These are phyloP conservation scores for Neodiprion fabricii DNA, from an alignment of 1,140 invertebrate species.

Conservation along the genomic window DNA sequence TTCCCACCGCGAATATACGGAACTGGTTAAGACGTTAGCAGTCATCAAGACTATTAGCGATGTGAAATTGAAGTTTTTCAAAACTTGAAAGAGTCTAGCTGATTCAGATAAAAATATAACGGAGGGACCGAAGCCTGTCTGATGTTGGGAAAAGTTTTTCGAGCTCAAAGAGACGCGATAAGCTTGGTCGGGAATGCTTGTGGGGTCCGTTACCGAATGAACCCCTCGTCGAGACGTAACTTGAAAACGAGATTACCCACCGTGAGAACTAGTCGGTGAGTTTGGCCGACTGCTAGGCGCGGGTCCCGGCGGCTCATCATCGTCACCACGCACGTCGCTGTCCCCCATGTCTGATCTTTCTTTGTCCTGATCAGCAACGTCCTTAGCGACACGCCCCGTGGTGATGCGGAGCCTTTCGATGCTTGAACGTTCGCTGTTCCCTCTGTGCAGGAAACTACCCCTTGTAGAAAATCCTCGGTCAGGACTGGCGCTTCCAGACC, in stretches of 20 bases:
- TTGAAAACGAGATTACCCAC: conserved; percentile 36
- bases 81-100: too few relatives aligned
- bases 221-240: background rate
- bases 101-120: too few relatives aligned
- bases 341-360: conserved; percentile 47
- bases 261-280: conserved; percentile 52
- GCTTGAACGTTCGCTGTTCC: conserved; percentile 50
- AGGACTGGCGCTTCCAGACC: conserved; percentile 56
- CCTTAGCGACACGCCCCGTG: conserved; percentile 50
- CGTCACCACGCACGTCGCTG: conserved; percentile 50
- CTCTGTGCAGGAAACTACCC: conserved; percentile 43
- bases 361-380: conserved; percentile 44
- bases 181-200: too few relatives aligned
- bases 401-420: conserved; percentile 52
- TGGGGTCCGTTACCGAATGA: too few relatives aligned
- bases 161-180: too few relatives aligned
- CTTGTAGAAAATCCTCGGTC: conserved; percentile 37
- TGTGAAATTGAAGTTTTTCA: too few relatives aligned
- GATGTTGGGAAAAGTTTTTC: too few relatives aligned
- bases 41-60: too few relatives aligned
- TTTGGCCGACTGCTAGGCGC: conserved; percentile 57
- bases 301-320: conserved; percentile 59
- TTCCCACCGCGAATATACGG: too few relatives aligned
- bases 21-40: too few relatives aligned
- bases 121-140: too few relatives aligned